Conservation (phyloP, 2,888 invertebrate species). For the Dioctria rufipes region DNA sequence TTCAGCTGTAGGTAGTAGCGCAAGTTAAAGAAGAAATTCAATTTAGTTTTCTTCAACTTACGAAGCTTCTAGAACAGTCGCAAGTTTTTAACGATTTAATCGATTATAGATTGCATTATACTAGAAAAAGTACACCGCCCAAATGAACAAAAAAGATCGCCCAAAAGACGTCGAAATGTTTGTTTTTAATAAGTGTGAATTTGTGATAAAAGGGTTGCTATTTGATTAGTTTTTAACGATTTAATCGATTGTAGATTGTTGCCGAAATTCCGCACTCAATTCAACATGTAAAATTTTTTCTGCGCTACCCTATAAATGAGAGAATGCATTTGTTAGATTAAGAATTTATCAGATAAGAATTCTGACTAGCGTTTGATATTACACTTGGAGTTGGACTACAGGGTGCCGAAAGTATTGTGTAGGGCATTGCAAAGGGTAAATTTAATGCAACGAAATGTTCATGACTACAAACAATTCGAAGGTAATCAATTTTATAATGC, state of each 20-base stretch:
- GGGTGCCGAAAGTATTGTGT: slow-evolving; percentile 74
- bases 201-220: no score
- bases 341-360: slow-evolving; percentile 66
- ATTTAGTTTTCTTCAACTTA: slow-evolving; percentile 71
- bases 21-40: not conserved
- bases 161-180: no score
- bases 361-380: slow-evolving; percentile 80
- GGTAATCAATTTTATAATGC: slow-evolving; percentile 84
- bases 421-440: slow-evolving; percentile 84
- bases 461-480: slow-evolving; percentile 94
- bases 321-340: not conserved
- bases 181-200: no score
- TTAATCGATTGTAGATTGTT: no score
- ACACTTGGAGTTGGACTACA: slow-evolving; percentile 82
- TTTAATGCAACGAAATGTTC: slow-evolving; percentile 95
- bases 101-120: no score
- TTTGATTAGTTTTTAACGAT: no score
- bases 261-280: slow-evolving; percentile 86
- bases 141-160: no score
- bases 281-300: slow-evolving; percentile 80
- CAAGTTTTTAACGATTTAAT: no score
- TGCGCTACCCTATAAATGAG: slow-evolving; percentile 72
- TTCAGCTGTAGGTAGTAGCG: not conserved
- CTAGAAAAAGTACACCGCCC: no score
- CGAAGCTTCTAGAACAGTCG: slow-evolving; percentile 87